Evolutionary conservation across 2,888 invertebrate genomes (phyloP), one percentile per base, ranked within the genome.

Genomic region (Chymomyza procnemis): DNA sequence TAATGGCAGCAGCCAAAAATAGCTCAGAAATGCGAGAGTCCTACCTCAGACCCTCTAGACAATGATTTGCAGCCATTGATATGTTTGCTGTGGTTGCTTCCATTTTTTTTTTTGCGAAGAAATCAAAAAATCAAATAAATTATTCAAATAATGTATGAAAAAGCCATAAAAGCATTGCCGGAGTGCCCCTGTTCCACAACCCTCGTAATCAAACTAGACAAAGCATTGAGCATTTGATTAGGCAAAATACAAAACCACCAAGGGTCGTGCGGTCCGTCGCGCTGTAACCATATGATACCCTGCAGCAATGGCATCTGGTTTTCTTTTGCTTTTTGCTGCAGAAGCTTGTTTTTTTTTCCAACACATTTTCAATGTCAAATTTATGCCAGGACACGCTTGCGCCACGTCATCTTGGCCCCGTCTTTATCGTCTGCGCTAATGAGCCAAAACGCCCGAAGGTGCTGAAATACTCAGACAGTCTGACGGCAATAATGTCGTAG

Each of bases 101-200:
- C 74, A 78, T 78, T 76, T 82, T 71, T 70, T 62, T 71, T 64
- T 71, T 69, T 69, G n/a, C 26, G 67, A 73, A 76, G 85, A 86
- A 85, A 86, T 88, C 88, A 82, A 86, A 85, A 85, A 87, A 85
- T 86, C 88, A 87, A 88, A 86, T 86, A 86, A 86, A 88, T 86
- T 88, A 86, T 86, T 85, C 81, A 87, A 76, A 85, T 80, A 19
- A 58, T 54, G 54, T 19, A 54, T 50, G 50, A 50, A 50, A 50
- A 41, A 41, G 12, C 12, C 34, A 41, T 41, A 41, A 41, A 41
- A 22, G 30, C 12, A 9, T 22, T 46, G 26, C 26, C 30, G 18
- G 12, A 41, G n/a, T n/a, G n/a, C n/a, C n/a, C n/a, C n/a, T n/a
- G n/a, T n/a, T 50, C 50, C 18, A 18, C 26, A 18, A 5, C 50